Evolutionary conservation across 2,113 vertebrate genomes (phyloP).

Genomic region (Sporophila hypoxantha): DNA sequence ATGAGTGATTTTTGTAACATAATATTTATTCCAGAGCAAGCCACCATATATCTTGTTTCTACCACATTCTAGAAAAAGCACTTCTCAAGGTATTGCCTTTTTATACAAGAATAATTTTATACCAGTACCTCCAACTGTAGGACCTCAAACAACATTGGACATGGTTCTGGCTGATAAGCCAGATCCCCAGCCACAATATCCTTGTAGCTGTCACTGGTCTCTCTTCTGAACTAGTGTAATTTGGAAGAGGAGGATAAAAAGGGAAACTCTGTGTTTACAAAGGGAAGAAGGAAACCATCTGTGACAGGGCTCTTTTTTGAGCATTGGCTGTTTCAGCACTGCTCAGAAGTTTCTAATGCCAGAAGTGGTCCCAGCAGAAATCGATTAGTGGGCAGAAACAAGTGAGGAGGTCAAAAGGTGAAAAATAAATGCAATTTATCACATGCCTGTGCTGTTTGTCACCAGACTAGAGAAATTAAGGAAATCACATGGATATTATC

Average conservation of each 20-base stretch:
- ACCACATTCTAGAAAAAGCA: neutral
- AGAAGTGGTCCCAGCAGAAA: slow-evolving; percentile 42
- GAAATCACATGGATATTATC: neutral
- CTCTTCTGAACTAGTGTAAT: neutral
- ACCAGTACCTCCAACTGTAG: neutral
- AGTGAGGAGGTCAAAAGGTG: slow-evolving; percentile 28
- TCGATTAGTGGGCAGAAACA: slow-evolving; percentile 40
- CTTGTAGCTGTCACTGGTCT: neutral
- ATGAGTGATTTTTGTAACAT: slow-evolving; percentile 29
- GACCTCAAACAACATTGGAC: neutral
- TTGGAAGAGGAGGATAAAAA: neutral
- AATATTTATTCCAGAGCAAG: slow-evolving; percentile 14
- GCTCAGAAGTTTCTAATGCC: slow-evolving; percentile 24
- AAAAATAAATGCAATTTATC: slow-evolving; percentile 43
- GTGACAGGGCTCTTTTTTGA: neutral
- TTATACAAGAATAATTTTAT: neutral
- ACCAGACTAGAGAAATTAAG: slow-evolving; percentile 7
- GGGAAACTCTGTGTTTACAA: neutral
- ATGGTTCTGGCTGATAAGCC: neutral
- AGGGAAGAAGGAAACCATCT: slow-evolving; percentile 37
- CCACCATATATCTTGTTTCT: neutral
- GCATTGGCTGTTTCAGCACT: neutral
- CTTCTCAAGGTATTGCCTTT: neutral
- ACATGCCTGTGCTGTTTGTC: slow-evolving; percentile 12
- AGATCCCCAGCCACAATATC: neutral